A percentile compares a stretch with the other conserved stretches of the same genome.
Conservation (phyloP, 2,113 vertebrate species). For the Hydrochoerus hydrochaeris region DNA sequence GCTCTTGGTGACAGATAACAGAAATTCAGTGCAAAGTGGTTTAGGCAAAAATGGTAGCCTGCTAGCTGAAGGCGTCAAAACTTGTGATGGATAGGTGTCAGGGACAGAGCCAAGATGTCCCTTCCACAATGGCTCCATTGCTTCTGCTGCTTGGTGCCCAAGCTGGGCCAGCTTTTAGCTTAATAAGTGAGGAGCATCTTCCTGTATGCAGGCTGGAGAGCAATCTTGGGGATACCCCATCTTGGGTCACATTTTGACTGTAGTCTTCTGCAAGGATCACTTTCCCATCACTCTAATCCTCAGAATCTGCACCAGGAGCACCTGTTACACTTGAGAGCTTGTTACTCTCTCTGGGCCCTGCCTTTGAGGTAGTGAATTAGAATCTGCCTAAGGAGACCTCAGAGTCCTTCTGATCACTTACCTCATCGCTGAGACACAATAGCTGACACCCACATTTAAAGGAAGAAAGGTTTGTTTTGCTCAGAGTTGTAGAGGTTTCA, state of each 20-base stretch:
- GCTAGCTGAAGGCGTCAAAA: not conserved
- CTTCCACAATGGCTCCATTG: accelerated
- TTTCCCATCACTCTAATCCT: not conserved
- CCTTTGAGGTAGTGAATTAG: not conserved
- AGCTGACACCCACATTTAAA: not conserved
- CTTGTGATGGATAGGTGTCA: accelerated
- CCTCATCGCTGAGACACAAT: not conserved
- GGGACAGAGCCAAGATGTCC: not conserved
- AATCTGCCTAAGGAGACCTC: not conserved
- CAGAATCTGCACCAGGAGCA: too few relatives aligned
- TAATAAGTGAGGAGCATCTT: accelerated
- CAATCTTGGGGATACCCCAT: accelerated
- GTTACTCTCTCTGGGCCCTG: accelerated
- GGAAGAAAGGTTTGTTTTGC: not conserved
- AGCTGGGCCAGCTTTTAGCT: not conserved
- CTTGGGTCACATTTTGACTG: not conserved
- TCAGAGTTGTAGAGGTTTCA: not conserved
- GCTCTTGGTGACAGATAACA: not conserved
- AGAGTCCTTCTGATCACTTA: not conserved
- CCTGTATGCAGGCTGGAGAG: not conserved
- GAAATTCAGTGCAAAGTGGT: not conserved
- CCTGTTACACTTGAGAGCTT: not conserved
- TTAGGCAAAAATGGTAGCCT: not conserved
- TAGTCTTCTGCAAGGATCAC: not conserved
- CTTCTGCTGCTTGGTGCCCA: not conserved